Evolutionary conservation across 2,113 vertebrate species (phyloP), one percentile per base, ranked within the genome.

Genomic region (Chamaetylas fuelleborni): DNA sequence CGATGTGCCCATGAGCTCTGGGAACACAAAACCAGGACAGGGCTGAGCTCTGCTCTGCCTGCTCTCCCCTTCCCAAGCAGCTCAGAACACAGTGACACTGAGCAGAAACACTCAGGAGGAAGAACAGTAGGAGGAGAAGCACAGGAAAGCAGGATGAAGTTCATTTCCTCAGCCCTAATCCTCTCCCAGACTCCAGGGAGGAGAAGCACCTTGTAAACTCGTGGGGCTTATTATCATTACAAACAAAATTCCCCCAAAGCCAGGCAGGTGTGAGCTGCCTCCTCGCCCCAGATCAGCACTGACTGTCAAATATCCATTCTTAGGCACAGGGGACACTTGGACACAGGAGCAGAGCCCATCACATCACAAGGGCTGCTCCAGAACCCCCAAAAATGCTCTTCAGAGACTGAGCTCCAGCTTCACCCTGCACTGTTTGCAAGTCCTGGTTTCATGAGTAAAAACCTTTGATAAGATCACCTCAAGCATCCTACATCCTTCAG

Each of bases 1-100:
- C 6, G 13, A 24, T 14, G 19, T 23, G 23, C 22, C 4, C 4
- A 8, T 0, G 2, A 38, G 51, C 31, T 19, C 36, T 4, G 11
- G 28, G 38, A 81, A 29, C 4, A 17, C 58, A 9, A 26, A 62
- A 3, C 9, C 67, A 14, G 69, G 42, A 71, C 48, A 43, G 58
- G 15, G 58, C 11, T 72, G 82, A 50, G 58, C 19, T 72, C 58
- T 8, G 11, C 43, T 9, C 33, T 76, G 50, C 43, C 72, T 11
- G 24, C 4, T 5, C 6, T 24, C 16, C 28, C 14, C 28, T 5
- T 10, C 42, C 58, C 11, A 15, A 57, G 40, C 51, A 28, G 36
- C 84, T 22, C 45, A 4, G 33, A 84, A 77, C 58, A 12, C 45
- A 8, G 43, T 5, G 24, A 25, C 13, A 0, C 0, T 4, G 20